These are phyloP conservation scores for Drosophila colorata DNA, from an alignment of 2,888 invertebrate species.

Conservation along the genomic window DNA sequence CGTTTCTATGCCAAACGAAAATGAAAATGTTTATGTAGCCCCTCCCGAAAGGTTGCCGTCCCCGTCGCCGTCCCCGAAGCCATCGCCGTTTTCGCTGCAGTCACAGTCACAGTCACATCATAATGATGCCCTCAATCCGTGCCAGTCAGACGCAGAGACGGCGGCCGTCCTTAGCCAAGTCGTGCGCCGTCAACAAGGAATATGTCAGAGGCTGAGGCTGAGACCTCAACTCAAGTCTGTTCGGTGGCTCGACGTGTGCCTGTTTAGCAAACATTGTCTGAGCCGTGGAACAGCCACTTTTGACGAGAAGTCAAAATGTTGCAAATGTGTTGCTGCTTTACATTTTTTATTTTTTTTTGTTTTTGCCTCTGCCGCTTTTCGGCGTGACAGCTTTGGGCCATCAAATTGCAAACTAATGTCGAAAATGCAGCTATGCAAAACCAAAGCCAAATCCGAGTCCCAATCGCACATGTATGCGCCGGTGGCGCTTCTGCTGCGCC, in stretches of 20 bases:
- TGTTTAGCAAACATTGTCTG: slow-evolving; percentile 73
- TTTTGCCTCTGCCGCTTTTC: slow-evolving; percentile 37
- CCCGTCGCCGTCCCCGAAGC: slow-evolving; percentile 3
- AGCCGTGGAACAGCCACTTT: slow-evolving; percentile 50
- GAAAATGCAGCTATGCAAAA: slow-evolving; percentile 63
- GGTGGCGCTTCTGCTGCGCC: slow-evolving; percentile 67
- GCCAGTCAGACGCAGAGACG: slow-evolving; percentile 45
- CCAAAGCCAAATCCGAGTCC: slow-evolving; percentile 23
- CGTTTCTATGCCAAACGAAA: slow-evolving; percentile 71
- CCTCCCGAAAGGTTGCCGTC: slow-evolving; percentile 73
- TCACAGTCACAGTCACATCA: slow-evolving; percentile 69
- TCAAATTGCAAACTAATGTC: slow-evolving; percentile 77
- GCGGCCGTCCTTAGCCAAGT: slow-evolving; percentile 66
- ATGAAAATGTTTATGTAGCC: slow-evolving; percentile 70
- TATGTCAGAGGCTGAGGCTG: slow-evolving; percentile 74
- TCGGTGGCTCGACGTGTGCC: slow-evolving; percentile 76
- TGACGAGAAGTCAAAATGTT: slow-evolving; percentile 75
- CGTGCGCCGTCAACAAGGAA: slow-evolving; percentile 79
- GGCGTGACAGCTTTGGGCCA: slow-evolving; percentile 83
- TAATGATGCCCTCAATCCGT: slow-evolving; percentile 79
- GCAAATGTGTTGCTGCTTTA: slow-evolving; percentile 67
- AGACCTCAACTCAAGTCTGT: slow-evolving; percentile 24
- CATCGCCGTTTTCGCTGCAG: slow-evolving; percentile 12
- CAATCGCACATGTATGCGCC: slow-evolving; percentile 57
- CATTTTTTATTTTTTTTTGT: slow-evolving; percentile 32